These are phyloP conservation scores for Myocastor coypus DNA, from an alignment of 2,113 vertebrate genomes.

Conservation along the genomic window DNA sequence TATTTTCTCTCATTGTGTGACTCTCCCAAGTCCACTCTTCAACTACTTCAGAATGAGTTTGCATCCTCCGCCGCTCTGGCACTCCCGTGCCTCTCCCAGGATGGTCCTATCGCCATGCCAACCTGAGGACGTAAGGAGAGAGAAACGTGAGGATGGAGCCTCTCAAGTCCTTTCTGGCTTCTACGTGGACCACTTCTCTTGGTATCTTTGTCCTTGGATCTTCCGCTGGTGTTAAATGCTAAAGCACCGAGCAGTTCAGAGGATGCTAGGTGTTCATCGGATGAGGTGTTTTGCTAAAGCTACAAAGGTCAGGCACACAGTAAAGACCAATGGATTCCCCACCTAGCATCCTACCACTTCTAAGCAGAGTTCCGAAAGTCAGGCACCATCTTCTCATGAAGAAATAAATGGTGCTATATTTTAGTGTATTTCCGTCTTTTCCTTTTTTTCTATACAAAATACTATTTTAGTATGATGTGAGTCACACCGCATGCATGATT, in stretches of 20 bases:
- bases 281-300: not conserved
- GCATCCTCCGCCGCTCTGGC: not conserved
- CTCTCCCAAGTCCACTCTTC: not conserved
- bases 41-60: not conserved
- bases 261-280: not conserved
- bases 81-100: not conserved
- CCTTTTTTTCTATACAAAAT: not conserved
- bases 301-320: not conserved
- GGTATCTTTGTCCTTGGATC: not conserved
- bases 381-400: not conserved
- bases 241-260: not conserved
- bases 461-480: slow-evolving; percentile 30
- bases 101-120: not conserved
- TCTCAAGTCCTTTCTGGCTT: not conserved
- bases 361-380: not conserved
- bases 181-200: not conserved
- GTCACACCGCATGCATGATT: not conserved
- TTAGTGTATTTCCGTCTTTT: not conserved
- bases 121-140: not conserved
- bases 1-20: not conserved
- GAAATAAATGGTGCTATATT: not conserved
- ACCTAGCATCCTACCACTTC: not conserved
- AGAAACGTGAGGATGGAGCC: too few species aligned
- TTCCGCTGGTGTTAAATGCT: not conserved
- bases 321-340: not conserved